Evolutionary conservation across 92 coral and sea anemone species (phyloP).

Genomic region (Galaxea fascicularis): DNA sequence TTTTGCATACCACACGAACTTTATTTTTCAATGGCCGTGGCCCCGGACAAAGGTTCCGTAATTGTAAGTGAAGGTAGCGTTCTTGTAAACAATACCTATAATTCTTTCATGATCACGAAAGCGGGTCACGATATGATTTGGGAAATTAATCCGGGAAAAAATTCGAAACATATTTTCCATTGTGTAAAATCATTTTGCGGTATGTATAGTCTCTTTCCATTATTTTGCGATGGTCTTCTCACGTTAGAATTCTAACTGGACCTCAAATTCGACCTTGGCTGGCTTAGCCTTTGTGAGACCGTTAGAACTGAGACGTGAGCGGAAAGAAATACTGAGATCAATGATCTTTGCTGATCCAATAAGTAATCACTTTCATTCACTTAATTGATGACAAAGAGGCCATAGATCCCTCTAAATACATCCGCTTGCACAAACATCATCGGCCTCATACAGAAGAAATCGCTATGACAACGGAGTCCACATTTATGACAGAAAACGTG

Average conservation of each 20-base stretch:
- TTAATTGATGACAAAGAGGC: neutral
- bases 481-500: neutral
- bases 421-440: neutral
- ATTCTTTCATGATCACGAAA: slow-evolving; percentile 4
- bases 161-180: neutral
- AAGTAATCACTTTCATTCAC: neutral
- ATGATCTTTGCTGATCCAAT: slow-evolving; percentile 16
- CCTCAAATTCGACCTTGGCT: neutral
- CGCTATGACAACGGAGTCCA: neutral
- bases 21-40: neutral
- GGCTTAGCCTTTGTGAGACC: neutral
- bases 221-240: neutral
- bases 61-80: neutral
- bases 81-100: neutral
- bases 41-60: neutral
- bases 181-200: neutral
- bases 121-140: neutral
- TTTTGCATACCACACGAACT: neutral
- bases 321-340: neutral
- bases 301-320: neutral
- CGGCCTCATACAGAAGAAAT: neutral
- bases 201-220: neutral
- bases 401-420: neutral
- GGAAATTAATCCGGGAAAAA: neutral
- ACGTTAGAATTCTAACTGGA: too few relatives aligned